phyloP scores from a whole-genome alignment of 1,140 invertebrate genomes.

The Nymphalis io region DNA sequence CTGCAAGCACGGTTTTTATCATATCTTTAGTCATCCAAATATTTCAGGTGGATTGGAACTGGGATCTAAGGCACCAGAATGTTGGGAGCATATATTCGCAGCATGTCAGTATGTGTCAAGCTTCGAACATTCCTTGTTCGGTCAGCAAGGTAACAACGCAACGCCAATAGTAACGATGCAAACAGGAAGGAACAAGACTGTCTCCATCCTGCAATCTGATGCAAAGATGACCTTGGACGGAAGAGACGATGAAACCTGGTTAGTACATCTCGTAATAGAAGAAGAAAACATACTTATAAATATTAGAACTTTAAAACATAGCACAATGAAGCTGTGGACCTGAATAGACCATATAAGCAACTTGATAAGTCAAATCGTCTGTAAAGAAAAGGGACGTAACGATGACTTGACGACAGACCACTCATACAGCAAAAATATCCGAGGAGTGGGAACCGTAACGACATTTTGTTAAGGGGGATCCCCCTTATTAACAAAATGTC shows the following conservation, averaged over 20 bases:
- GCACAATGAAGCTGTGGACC: no score
- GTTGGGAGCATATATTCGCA: slow-evolving; percentile 96
- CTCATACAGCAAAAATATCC: no score
- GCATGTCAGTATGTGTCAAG: slow-evolving; percentile 95
- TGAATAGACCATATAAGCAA: no score
- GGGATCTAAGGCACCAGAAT: slow-evolving; percentile 93
- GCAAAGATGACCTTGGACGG: slow-evolving; percentile 72
- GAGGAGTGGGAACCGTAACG: no score
- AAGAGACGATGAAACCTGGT: slow-evolving; percentile 89
- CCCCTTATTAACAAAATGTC: no score
- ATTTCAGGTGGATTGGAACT: slow-evolving; percentile 90
- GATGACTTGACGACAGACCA: no score
- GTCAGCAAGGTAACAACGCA: slow-evolving; percentile 79
- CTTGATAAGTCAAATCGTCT: no score
- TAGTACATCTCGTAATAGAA: slow-evolving; percentile 9
- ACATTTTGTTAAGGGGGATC: no score
- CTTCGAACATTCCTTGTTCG: slow-evolving; percentile 93
- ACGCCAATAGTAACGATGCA: slow-evolving; percentile 76
- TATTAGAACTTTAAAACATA: not conserved
- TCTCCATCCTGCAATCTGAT: slow-evolving; percentile 80
- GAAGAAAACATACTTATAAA: not conserved
- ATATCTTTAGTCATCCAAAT: slow-evolving; percentile 5
- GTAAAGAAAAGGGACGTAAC: no score
- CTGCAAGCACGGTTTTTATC: no score
- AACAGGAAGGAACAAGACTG: slow-evolving; percentile 77